Base-by-base conservation (phyloP, 2,113 vertebrate species). In the Oreochromis tanganicae region DNA sequence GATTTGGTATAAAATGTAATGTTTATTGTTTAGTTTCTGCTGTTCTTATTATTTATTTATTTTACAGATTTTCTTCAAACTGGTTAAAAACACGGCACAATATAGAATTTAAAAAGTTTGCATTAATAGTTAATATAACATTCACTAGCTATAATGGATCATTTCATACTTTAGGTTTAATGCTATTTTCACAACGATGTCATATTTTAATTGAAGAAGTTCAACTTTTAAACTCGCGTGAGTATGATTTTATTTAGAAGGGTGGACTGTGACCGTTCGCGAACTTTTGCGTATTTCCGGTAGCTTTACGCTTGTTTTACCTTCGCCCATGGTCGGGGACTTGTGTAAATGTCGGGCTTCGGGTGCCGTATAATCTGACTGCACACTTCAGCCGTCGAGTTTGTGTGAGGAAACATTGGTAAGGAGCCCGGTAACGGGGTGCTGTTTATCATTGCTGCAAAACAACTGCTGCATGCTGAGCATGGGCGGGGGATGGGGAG, bases 401-500 rank as follows among this genome's bases (percentile, higher is more conserved):
- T 32, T 78, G 9, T 32, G 46, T 13, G 17, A 29, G 73, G 46
- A 82, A 82, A 61, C 52, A 11, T 1, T 11, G 91, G 89, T 80
- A 63, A 89, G 78, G 21, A 71, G n/a, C 7, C 71, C 16, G 16
- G 71, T 14, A 6, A 85, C 11, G 13, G 38, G 4, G 6, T 12
- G 2, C n/a, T 56, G 46, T 50, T 43, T 11, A 43, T 32, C 63
- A 34, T 2, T 16, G 43, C n/a, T 10, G 17, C n/a, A 17, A 41
- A 43, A 38, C n/a, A 87, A 80, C 55, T 52, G 29, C n/a, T n/a
- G 52, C 17, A 78, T 48, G 84, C 84, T 87, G 54, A 75, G 87
- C 85, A n/a, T 71, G 89, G 56, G 56, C 90, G 68, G 84, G 87
- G 89, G 85, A 68, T 75, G 83, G 87, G 84, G 87, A 85, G 27